phyloP scores from a whole-genome alignment of 1,140 invertebrate genomes.

The Adoxophyes honmai region DNA sequence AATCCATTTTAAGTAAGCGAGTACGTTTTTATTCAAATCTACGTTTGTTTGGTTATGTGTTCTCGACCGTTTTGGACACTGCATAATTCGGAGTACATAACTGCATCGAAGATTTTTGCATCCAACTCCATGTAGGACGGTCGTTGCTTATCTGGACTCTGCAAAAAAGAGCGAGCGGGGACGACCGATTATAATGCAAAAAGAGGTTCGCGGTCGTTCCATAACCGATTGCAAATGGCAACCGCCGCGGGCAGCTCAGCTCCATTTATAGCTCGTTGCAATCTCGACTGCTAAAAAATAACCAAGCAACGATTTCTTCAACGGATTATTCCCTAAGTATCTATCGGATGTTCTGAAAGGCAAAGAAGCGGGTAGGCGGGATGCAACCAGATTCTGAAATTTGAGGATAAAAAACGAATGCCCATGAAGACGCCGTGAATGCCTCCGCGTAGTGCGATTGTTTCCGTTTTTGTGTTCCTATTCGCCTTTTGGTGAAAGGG shows the following conservation, averaged over 20 bases:
- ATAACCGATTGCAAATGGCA: conserved; percentile 74
- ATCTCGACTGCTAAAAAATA: conserved; percentile 70
- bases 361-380: conserved; percentile 36
- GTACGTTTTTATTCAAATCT: conserved; percentile 18
- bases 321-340: conserved; percentile 43
- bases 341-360: conserved; percentile 40
- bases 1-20: neutral
- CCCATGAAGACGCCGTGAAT: conserved; percentile 45
- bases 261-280: conserved; percentile 69
- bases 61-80: conserved; percentile 4
- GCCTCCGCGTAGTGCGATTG: conserved; percentile 40
- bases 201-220: conserved; percentile 68
- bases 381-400: conserved; percentile 46
- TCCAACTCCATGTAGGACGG: conserved; percentile 44
- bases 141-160: conserved; percentile 47
- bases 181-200: conserved; percentile 73
- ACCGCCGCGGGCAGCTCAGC: conserved; percentile 53
- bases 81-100: neutral
- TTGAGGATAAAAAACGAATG: conserved; percentile 46
- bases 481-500: conserved; percentile 2
- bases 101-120: conserved; percentile 30
- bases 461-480: conserved; percentile 19
- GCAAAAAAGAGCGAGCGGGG: conserved; percentile 55
- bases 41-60: conserved; percentile 15
- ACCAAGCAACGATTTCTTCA: conserved; percentile 58